Evolutionary conservation across 2,797 vertebrate species (phyloP).

Genomic region (Xiphophorus birchmanni): DNA sequence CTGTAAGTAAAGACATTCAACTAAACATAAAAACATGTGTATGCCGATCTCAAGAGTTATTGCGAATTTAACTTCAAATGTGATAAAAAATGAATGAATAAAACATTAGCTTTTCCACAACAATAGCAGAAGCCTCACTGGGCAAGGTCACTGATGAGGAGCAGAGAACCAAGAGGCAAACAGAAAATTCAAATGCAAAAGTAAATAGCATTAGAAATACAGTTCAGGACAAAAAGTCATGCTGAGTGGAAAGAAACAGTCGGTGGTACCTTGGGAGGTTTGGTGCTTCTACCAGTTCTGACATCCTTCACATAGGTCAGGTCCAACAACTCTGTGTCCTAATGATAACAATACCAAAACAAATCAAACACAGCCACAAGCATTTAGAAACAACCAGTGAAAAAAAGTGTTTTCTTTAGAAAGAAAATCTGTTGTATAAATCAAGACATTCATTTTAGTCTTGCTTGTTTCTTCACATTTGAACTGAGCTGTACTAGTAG

Average conservation of each 20-base stretch:
- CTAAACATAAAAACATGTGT: neutral
- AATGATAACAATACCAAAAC: slow-evolving; percentile 25
- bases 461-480: neutral
- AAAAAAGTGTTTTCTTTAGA: neutral
- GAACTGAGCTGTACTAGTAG: neutral
- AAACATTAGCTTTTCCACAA: neutral
- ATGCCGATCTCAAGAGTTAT: neutral
- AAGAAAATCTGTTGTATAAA: neutral
- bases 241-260: neutral
- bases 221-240: neutral
- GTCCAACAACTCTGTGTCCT: slow-evolving; percentile 79
- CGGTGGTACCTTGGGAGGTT: slow-evolving; percentile 73
- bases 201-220: neutral
- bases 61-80: neutral
- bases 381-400: neutral
- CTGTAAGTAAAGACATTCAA: neutral
- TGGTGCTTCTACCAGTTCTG: slow-evolving; percentile 77
- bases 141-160: neutral
- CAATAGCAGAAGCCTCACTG: neutral
- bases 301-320: slow-evolving; percentile 78
- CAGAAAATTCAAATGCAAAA: neutral
- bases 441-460: neutral
- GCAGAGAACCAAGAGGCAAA: neutral
- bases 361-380: neutral
- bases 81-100: neutral